A percentile compares a stretch with the other conserved stretches of the same genome.
Evolutionary conservation across 2,888 invertebrate genomes (phyloP).

Genomic region (Phrixothrix hirtus): DNA sequence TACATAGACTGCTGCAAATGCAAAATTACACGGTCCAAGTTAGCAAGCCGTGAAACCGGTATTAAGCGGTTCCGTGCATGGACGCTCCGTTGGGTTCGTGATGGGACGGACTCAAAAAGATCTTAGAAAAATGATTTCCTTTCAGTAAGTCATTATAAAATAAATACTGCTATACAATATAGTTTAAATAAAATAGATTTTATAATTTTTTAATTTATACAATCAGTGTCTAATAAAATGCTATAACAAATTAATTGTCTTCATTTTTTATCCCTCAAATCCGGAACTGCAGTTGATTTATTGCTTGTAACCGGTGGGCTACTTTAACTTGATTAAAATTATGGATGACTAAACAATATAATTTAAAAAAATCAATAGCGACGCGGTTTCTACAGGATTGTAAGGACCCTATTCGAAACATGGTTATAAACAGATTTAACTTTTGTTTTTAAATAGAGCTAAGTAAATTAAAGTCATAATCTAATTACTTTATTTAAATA

Average conservation of each 20-base stretch:
- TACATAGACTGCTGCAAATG: slow-evolving; percentile 60
- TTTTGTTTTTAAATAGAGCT: background rate
- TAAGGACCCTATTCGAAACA: background rate
- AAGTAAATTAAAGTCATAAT: too few relatives aligned
- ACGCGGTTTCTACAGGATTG: background rate
- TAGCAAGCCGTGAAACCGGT: slow-evolving; percentile 62
- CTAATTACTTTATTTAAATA: too few relatives aligned
- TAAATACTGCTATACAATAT: background rate
- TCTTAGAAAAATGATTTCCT: slow-evolving; percentile 29
- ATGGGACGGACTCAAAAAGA: slow-evolving; percentile 29
- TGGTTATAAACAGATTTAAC: background rate
- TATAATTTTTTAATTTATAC: too few relatives aligned
- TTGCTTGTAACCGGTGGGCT: background rate
- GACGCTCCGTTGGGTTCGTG: slow-evolving; percentile 50
- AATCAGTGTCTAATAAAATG: too few relatives aligned
- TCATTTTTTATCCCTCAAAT: background rate
- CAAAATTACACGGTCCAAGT: slow-evolving; percentile 65
- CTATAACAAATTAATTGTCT: background rate
- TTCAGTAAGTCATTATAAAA: background rate
- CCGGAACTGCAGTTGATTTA: background rate
- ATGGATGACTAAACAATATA: background rate
- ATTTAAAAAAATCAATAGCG: background rate
- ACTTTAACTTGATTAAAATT: background rate
- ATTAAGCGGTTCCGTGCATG: slow-evolving; percentile 56
- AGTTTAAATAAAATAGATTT: background rate